Evolutionary conservation across 2,797 vertebrate species (phyloP), one percentile per base, ranked within the genome.

Genomic region (Clarias pachynema): DNA sequence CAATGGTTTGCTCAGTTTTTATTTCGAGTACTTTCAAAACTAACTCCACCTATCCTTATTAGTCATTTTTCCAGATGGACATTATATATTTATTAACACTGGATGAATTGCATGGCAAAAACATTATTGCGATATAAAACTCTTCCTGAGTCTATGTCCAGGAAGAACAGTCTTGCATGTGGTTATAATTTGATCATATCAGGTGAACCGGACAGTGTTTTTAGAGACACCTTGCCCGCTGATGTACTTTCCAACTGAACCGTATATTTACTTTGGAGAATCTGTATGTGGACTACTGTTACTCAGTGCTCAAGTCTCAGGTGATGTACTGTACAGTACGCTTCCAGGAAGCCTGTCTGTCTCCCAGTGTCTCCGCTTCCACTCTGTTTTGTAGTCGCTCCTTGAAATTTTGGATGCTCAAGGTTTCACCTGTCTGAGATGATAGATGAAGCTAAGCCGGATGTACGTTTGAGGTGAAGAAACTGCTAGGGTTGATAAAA

Each of bases 231-330:
- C 15, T 29, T 60, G 31, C 10, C 74, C 57, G 16, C 75, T 8
- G 75, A 62, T 37, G 75, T 62, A 40, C 57, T 79, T 79, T 79
- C 57, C 75, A 37, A 37, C 60, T 62, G 31, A n/a, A n/a, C 57
- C 34, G 22, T 62, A 34, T 79, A 62, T 79, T 79, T 62, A 8
- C 29, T 79, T 79, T 79, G 75, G 56, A 60, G 75, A 62, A 60
- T 79, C 31, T 37, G 74, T 31, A 24, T 16, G 31, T 62, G 59
- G 22, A 31, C 34, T 79, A 16, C 31, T 79, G 22, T 62, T 78
- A 15, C 24, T 62, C 22, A 62, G 9, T 8, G 31, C 57, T 62
- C 31, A 40, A 60, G 74, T 60, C 29, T 37, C 14, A 34, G 12
- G 53, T 31, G 20, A 31, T 60, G 29, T 24, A 20, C 22, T 62